A percentile compares a stretch with the other conserved stretches of the same genome.
Evolutionary conservation across 2,113 vertebrate species (phyloP).

Genomic region (Crotophaga sulcirostris): DNA sequence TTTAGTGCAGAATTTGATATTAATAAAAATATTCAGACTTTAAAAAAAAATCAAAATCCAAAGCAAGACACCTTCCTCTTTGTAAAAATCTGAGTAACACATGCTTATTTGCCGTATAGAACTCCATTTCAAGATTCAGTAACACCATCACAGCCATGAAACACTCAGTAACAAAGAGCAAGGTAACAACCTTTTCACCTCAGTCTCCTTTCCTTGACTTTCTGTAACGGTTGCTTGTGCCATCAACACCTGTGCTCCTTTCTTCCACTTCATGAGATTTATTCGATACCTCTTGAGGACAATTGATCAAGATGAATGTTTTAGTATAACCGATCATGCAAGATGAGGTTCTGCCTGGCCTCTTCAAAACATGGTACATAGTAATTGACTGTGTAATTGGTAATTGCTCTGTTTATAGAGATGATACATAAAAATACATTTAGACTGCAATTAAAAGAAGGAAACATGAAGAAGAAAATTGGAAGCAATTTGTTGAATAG

Average conservation of each 20-base stretch:
- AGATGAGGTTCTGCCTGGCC: not conserved
- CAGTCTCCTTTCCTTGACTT: not conserved
- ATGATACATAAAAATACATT: not conserved
- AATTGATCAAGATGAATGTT: not conserved
- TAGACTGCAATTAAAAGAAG: not conserved
- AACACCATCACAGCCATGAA: not conserved
- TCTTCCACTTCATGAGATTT: not conserved
- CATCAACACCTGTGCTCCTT: rapidly evolving
- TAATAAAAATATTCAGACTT: not conserved
- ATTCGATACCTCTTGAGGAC: not conserved
- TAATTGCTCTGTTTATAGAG: not conserved
- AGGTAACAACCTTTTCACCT: not conserved
- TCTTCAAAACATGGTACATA: not conserved
- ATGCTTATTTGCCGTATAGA: not conserved
- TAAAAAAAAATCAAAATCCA: not conserved
- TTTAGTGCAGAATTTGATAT: not conserved
- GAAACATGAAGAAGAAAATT: not conserved
- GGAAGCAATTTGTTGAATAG: not conserved
- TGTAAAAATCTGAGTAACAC: not conserved
- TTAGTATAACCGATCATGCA: not conserved
- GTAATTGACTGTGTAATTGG: not conserved
- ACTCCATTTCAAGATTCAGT: not conserved
- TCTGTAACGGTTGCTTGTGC: not conserved
- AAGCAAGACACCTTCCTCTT: not conserved
- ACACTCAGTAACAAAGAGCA: not conserved